These are phyloP conservation scores for Zaprionus ornatus DNA, from an alignment of 1,140 invertebrate genomes.

Conservation along the genomic window DNA sequence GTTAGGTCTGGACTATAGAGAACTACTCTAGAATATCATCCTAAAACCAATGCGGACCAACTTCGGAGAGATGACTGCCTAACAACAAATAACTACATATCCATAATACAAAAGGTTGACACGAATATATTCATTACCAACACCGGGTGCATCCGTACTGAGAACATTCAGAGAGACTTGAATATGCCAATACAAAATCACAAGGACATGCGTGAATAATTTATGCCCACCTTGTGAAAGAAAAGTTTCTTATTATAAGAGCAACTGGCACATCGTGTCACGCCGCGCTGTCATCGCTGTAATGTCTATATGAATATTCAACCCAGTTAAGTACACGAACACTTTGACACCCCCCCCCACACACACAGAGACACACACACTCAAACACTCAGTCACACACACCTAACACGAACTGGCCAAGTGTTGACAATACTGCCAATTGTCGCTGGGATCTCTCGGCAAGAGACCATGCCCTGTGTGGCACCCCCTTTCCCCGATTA, in stretches of 20 bases:
- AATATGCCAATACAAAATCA: too few species aligned
- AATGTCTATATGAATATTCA: slow-evolving; percentile 70
- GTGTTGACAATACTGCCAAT: slow-evolving; percentile 71
- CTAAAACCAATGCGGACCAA: too few species aligned
- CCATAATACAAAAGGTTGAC: too few species aligned
- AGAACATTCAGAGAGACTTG: too few species aligned
- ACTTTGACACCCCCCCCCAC: slow-evolving; percentile 18
- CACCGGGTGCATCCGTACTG: too few species aligned
- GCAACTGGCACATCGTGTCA: not conserved
- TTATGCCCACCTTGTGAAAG: too few species aligned
- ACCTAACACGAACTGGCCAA: slow-evolving; percentile 34
- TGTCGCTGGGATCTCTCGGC: slow-evolving; percentile 24
- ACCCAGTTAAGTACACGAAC: slow-evolving; percentile 23
- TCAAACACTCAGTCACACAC: slow-evolving; percentile 11
- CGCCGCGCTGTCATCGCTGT: not conserved
- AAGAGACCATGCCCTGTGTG: not conserved
- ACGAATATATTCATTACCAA: too few species aligned
- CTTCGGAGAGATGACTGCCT: too few species aligned
- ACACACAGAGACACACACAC: slow-evolving; percentile 21
- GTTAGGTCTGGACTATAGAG: too few species aligned
- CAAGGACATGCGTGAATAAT: too few species aligned
- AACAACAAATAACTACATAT: too few species aligned
- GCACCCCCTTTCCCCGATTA: not conserved
- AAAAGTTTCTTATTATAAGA: not conserved
- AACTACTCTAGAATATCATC: too few species aligned